Evolutionary conservation across 1,140 invertebrate genomes (phyloP), one percentile per base, ranked within the genome.

Genomic region (Latrodectus geometricus): DNA sequence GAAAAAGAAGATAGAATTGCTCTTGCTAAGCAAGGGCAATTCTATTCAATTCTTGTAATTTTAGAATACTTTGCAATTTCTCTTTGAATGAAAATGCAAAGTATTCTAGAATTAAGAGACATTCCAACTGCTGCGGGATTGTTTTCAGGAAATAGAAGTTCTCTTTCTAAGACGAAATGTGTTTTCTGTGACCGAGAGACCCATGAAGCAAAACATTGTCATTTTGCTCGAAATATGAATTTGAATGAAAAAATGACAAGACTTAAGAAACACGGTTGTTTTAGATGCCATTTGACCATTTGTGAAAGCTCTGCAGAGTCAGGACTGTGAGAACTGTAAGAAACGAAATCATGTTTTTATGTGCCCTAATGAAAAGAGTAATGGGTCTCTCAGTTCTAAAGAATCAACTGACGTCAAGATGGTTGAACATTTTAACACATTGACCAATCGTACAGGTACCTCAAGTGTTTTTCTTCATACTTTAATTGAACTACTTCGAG

Each of bases 1-100:
- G 49, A 73, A 72, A 72, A 15, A 4, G 50, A 81, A 21, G 69
- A 52, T 14, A 54, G 68, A 23, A 61, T 81, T 68, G 5, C 1
- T 4, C 14, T 81, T 72, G 74, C 74, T 5, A 76, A 12, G 35
- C 11, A 81, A 70, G 69, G n/a, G n/a, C n/a, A n/a, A n/a, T n/a
- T n/a, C n/a, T n/a, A n/a, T n/a, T n/a, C n/a, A n/a, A n/a, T n/a
- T n/a, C n/a, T n/a, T n/a, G n/a, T n/a, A n/a, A n/a, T n/a, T n/a
- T n/a, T n/a, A n/a, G n/a, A n/a, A n/a, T n/a, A n/a, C n/a, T n/a
- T n/a, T n/a, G n/a, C n/a, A n/a, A 0, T 52, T 81, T 72, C 21
- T 54, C 20, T 35, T 54, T 81, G 4, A 48, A 52, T 15, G 0
- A 54, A 52, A 81, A 54, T 81, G n/a, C 8, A 4, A 50, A 69